phyloP scores from a whole-genome alignment of 1,140 invertebrate species.

The Diorhabda sublineata region DNA sequence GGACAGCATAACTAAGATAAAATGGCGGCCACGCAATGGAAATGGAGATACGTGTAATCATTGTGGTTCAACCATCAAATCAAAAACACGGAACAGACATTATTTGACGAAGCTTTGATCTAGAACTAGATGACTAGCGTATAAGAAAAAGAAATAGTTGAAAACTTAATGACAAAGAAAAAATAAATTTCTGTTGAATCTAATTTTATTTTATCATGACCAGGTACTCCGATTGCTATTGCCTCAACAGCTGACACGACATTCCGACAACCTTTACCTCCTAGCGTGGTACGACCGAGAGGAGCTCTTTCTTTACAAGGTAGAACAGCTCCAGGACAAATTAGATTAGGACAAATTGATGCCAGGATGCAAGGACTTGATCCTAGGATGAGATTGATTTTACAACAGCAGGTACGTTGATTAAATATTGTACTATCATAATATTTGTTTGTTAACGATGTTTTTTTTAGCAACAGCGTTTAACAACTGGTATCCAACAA shows the following conservation, averaged over 20 bases:
- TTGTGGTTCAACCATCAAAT: no score
- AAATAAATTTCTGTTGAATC: no score
- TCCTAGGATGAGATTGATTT: slow-evolving; percentile 49
- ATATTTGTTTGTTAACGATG: neutral
- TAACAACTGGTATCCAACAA: slow-evolving; percentile 25
- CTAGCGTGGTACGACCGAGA: slow-evolving; percentile 51
- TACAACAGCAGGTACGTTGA: slow-evolving; percentile 47
- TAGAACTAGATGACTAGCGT: no score
- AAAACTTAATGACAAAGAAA: no score
- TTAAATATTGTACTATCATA: neutral
- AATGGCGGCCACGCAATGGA: no score
- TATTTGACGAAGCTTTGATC: no score
- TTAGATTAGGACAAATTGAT: slow-evolving; percentile 37
- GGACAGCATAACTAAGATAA: no score
- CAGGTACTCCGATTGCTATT: slow-evolving; percentile 11
- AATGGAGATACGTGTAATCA: no score
- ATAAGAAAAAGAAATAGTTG: no score
- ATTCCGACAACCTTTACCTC: slow-evolving; percentile 56
- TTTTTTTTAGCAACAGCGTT: slow-evolving; percentile 3
- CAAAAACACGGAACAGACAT: no score
- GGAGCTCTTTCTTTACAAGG: slow-evolving; percentile 28
- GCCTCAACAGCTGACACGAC: slow-evolving; percentile 47
- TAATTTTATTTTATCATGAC: neutral
- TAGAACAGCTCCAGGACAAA: slow-evolving; percentile 28
- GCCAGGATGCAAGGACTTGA: slow-evolving; percentile 49